Base-by-base conservation (phyloP, 2,888 invertebrate species). In the Stenichneumon culpator region DNA sequence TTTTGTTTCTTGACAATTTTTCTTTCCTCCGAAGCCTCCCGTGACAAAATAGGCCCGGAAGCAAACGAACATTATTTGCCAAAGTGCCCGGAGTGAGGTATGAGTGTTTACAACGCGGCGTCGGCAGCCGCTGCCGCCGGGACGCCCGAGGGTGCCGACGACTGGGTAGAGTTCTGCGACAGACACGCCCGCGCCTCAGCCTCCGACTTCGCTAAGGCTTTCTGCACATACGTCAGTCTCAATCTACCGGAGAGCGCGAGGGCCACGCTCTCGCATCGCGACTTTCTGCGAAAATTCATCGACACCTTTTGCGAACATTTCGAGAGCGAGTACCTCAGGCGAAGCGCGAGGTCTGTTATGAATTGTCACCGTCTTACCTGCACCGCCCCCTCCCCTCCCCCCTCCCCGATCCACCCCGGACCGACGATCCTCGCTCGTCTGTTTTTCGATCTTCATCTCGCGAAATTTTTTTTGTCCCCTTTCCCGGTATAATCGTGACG, bases 161-260 rank as follows among this genome's bases (percentile, higher is more conserved):
- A 96, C 94, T 98, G 97, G 97, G 95, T 96, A 92, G 97, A 97
- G 94, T 97, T 97, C 94, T 97, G 97, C 94, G 97, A 98, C 94
- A 96, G 97, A 93, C 98, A 98, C 94, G 98, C 98, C 83, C 96
- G 96, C 91, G 96, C 96, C 85, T 97, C 98, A 81, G 98, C 98
- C 84, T 97, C 97, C 91, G 98, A 98, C 94, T 98, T 98, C 94
- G 97, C 98, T 90, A 97, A 97, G 94, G 97, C 97, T 90, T 98
- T 98, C 94, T 95, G 97, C 88, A 96, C 96, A 88, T 98, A 96
- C 92, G 96, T 97, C 86, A 96, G 96, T 89, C 95, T 96, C 69
- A 96, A 96, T 92, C 94, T 96, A 86, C 95, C 96, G 47, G 97
- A 97, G 89, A 95, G 95, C 89, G 95, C 96, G 25, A 95, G 96